Evolutionary conservation across 2,888 invertebrate genomes (phyloP), one percentile per base, ranked within the genome.

Genomic region (Lasius fuliginosus): DNA sequence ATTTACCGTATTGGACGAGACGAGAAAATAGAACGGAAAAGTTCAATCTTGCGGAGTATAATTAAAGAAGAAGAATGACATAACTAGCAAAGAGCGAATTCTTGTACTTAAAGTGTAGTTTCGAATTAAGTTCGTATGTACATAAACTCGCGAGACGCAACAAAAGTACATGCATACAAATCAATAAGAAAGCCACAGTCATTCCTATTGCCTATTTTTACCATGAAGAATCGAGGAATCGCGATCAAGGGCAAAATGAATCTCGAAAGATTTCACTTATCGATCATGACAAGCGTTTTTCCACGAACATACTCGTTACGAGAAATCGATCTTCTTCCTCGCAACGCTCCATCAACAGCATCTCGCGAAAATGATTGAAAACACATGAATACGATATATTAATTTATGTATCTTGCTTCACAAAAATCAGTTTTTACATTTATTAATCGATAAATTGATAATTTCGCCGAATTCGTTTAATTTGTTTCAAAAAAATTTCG

Each of bases 261-360:
- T 58, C 42, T 73, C 58, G 18, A 69, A 58, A 71, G 30, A 81
- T 81, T 64, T 77, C 53, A 53, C 12, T 82, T 82, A 77, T 77
- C 64, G 82, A 75, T 79, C 71, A 69, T 60, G 36, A 2, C 23
- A 46, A 46, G 12, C 46, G 33, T 71, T 71, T 69, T 46, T 33
- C 12, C 46, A 18, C 4, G 8, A 46, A 42, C 42, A 60, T 23
- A 42, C 46, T 79, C 46, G 23, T 71, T 46, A 36, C 18, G 46
- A 58, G 60, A 46, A 18, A 60, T 18, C 12, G 60, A 81, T 71
- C 71, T 15, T 46, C 56, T 33, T 12, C 36, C 46, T 46, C 46
- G 36, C 56, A 40, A 40, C 40, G 56, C 42, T 79, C 58, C 23
- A 60, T 69, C 79, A 79, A 79, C 12, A 60, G 60, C 60, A 60